These are phyloP conservation scores for Drosophila varians DNA, from an alignment of 1,140 invertebrate genomes.

Conservation along the genomic window DNA sequence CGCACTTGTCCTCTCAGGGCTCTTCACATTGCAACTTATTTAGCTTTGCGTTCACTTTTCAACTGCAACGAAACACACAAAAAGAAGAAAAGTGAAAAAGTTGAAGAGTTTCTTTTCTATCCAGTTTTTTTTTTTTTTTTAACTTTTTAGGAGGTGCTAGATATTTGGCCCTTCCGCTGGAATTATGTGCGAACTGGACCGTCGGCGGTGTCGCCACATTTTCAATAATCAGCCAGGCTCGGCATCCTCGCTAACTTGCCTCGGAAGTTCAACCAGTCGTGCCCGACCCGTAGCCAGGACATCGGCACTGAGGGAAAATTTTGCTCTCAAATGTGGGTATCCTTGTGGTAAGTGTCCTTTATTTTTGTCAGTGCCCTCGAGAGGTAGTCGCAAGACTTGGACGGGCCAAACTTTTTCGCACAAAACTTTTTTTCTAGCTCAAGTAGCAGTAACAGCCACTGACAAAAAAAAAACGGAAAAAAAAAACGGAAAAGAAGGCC, in stretches of 20 bases:
- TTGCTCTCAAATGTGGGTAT: no score
- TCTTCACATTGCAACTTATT: conserved; percentile 81
- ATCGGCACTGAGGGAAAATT: not conserved
- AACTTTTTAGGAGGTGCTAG: not conserved
- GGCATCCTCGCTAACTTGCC: conserved; percentile 52
- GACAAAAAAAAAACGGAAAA: conserved; percentile 24
- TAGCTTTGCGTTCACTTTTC: conserved; percentile 61
- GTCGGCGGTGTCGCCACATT: conserved; percentile 71
- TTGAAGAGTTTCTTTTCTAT: conserved; percentile 20
- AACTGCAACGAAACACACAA: conserved; percentile 53
- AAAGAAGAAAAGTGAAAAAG: conserved; percentile 54
- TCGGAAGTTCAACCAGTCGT: conserved; percentile 70
- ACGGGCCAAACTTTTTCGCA: conserved; percentile 49
- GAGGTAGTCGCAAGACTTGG: conserved; percentile 37
- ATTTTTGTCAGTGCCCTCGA: not conserved
- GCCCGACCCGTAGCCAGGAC: conserved; percentile 31
- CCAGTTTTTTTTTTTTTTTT: no score
- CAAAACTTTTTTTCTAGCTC: conserved; percentile 64
- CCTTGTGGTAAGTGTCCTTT: no score
- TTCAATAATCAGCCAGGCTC: conserved; percentile 73
- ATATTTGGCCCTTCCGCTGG: conserved; percentile 24
- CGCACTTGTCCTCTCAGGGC: conserved; percentile 64
- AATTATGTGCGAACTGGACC: conserved; percentile 76
- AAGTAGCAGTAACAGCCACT: conserved; percentile 40
- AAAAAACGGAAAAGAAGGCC: conserved; percentile 11